Conservation (phyloP, 2,888 invertebrate species). For the Agriopis leucophaearia region DNA sequence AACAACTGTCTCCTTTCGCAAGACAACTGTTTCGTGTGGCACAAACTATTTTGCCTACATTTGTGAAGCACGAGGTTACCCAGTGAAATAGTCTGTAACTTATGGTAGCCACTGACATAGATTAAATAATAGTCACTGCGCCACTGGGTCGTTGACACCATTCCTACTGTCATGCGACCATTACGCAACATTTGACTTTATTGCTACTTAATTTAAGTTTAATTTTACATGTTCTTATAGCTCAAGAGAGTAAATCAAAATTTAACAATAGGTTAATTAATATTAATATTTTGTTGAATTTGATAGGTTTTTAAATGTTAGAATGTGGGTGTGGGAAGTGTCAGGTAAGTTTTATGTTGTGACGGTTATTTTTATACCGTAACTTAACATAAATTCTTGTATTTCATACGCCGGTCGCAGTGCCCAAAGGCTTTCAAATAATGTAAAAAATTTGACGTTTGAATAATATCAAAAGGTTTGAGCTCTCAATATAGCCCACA, state of each 20-base stretch:
- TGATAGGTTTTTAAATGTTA: conserved; percentile 18
- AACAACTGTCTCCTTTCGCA: conserved; percentile 32
- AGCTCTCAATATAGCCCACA: too few species aligned
- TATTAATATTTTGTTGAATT: conserved; percentile 31
- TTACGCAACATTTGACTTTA: conserved; percentile 36
- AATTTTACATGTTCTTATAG: conserved; percentile 30
- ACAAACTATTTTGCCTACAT: conserved; percentile 45
- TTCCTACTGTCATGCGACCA: conserved; percentile 47
- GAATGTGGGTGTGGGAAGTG: conserved; percentile 26
- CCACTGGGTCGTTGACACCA: conserved; percentile 64
- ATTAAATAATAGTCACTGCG: not conserved
- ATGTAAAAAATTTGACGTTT: not conserved
- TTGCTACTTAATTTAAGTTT: not conserved
- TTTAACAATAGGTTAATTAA: conserved; percentile 34
- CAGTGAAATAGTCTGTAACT: conserved; percentile 62
- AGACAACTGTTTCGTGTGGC: conserved; percentile 42
- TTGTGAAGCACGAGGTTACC: conserved; percentile 51
- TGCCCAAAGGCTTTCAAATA: not conserved
- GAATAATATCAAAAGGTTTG: too few species aligned
- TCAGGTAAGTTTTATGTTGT: conserved; percentile 18
- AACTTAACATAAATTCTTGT: not conserved
- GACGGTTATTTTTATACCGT: conserved; percentile 7
- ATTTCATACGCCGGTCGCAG: not conserved
- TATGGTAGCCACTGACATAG: conserved; percentile 45
- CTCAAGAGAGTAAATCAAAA: not conserved